These are phyloP conservation scores for Pandion haliaetus DNA, from an alignment of 2,113 vertebrate species.

Conservation along the genomic window DNA sequence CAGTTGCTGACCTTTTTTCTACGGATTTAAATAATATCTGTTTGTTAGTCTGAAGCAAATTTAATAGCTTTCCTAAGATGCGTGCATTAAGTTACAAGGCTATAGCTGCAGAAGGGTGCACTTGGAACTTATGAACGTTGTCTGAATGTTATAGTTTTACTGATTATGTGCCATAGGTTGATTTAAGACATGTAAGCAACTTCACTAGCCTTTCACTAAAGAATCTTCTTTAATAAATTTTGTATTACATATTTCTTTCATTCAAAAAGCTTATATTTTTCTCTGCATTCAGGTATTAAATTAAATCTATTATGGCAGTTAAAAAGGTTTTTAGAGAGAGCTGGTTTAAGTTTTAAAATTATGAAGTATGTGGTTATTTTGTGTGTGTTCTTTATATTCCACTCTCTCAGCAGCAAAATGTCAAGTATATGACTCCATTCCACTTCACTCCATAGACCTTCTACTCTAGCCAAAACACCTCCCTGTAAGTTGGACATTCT, in stretches of 20 bases:
- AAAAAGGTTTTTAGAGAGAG: conserved; percentile 38
- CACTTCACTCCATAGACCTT: neutral
- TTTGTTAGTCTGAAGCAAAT: conserved; percentile 59
- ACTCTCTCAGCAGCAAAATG: neutral
- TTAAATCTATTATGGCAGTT: conserved; percentile 37
- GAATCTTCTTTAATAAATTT: conserved; percentile 68
- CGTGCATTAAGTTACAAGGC: conserved; percentile 72
- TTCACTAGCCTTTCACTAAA: conserved; percentile 71
- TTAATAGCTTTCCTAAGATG: conserved; percentile 70
- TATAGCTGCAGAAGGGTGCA: conserved; percentile 68
- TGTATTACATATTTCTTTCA: conserved; percentile 63
- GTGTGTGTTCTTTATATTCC: neutral
- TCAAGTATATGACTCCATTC: neutral
- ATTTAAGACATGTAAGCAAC: conserved; percentile 76
- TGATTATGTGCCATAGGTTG: conserved; percentile 75
- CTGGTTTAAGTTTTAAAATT: conserved; percentile 20
- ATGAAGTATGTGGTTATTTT: neutral
- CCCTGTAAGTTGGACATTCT: neutral
- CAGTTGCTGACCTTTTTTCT: neutral
- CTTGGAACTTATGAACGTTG: conserved; percentile 70
- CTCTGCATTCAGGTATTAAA: conserved; percentile 11
- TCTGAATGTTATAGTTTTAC: conserved; percentile 74
- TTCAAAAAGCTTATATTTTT: conserved; percentile 51
- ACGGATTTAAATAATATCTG: conserved; percentile 28
- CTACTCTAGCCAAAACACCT: neutral